These are phyloP conservation scores for Agriopis leucophaearia DNA, from an alignment of 2,888 invertebrate genomes.

Conservation along the genomic window DNA sequence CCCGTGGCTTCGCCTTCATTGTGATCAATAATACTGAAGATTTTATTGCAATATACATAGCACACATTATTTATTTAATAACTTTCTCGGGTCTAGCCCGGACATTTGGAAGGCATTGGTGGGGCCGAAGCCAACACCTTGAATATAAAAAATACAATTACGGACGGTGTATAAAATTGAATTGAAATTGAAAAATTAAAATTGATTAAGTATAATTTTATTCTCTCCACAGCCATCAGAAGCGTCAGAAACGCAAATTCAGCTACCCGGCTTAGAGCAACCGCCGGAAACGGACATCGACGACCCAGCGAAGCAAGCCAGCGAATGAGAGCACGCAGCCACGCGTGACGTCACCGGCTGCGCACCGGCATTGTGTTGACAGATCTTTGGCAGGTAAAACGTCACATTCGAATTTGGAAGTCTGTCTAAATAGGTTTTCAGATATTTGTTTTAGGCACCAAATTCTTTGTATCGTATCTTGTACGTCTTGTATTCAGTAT, in stretches of 20 bases:
- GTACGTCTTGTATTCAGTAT: neutral
- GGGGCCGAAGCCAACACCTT: no score
- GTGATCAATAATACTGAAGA: no score
- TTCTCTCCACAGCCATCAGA: conserved; percentile 88
- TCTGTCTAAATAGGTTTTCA: neutral
- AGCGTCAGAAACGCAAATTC: conserved; percentile 93
- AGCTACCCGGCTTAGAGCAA: conserved; percentile 89
- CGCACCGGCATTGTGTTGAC: conserved; percentile 34
- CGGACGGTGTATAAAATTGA: no score
- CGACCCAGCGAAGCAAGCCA: conserved; percentile 66
- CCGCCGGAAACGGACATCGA: conserved; percentile 76
- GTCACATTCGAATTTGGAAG: conserved; percentile 18
- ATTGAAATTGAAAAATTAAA: no score
- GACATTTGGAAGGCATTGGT: no score
- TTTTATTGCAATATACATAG: no score
- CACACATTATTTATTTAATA: no score
- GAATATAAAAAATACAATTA: no score
- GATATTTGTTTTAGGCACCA: neutral
- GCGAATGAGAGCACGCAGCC: conserved; percentile 50
- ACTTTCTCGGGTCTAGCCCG: no score
- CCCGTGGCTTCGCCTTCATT: no score
- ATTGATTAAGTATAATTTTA: no score
- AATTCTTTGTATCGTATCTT: conserved; percentile 9
- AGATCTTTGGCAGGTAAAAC: conserved; percentile 33
- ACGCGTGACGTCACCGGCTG: conserved; percentile 26